These are phyloP conservation scores for Diadophis punctatus DNA, from an alignment of 2,113 vertebrate species.

Conservation along the genomic window DNA sequence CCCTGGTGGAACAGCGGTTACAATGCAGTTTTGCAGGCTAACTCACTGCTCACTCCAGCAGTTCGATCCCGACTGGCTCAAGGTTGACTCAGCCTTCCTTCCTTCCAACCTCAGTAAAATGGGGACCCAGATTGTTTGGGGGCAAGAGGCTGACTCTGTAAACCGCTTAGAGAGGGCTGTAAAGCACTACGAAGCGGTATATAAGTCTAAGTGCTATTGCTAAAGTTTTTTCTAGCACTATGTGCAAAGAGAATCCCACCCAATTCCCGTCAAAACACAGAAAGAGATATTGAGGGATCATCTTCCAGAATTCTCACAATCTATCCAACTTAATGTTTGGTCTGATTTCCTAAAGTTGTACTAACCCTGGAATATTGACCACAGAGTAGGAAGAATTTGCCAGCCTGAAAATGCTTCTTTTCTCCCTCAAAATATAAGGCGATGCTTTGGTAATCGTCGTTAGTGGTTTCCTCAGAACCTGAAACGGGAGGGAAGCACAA, in stretches of 20 bases:
- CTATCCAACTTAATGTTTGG: background rate
- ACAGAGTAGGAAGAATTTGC: slow-evolving; percentile 93
- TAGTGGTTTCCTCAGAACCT: slow-evolving; percentile 83
- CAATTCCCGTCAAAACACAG: background rate
- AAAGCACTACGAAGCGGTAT: background rate
- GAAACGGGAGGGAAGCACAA: slow-evolving; percentile 10
- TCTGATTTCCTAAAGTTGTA: slow-evolving; percentile 13
- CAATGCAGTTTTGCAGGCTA: no score
- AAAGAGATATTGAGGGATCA: background rate
- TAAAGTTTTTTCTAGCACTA: background rate
- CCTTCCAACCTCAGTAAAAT: no score
- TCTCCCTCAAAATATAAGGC: slow-evolving; percentile 95
- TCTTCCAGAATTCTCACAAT: background rate
- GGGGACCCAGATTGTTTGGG: no score
- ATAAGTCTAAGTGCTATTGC: background rate
- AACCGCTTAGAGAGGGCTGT: no score
- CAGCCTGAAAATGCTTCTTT: slow-evolving; percentile 92
- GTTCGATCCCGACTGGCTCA: no score
- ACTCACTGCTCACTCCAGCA: background rate
- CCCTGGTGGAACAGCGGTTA: no score
- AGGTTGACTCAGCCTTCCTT: no score
- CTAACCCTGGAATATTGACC: slow-evolving; percentile 89
- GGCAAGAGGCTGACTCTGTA: no score
- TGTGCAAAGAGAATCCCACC: background rate
- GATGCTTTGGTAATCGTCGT: slow-evolving; percentile 95